Evolutionary conservation across 1,140 invertebrate species (phyloP).

Genomic region (Sinella curviseta): DNA sequence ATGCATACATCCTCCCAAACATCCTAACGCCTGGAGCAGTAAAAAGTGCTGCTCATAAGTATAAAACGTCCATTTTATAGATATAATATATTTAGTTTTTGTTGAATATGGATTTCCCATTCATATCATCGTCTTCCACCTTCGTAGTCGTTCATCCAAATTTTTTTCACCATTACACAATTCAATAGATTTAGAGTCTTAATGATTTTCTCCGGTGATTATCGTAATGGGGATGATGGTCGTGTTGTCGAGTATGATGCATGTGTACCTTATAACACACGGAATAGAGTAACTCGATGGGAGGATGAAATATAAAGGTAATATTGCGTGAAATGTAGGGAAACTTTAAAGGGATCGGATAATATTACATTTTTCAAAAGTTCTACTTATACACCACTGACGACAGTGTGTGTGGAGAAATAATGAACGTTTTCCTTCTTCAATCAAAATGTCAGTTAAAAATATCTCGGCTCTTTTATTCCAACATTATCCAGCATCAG

Average conservation of each 20-base stretch:
- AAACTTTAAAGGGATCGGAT: not conserved
- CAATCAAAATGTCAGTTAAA: conserved; percentile 4
- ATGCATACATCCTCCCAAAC: no score
- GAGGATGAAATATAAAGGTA: not conserved
- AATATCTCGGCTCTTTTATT: no score
- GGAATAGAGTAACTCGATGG: not conserved
- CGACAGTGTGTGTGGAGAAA: not conserved
- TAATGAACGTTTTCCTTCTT: conserved; percentile 14
- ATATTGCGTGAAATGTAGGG: no score
- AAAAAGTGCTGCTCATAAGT: not conserved
- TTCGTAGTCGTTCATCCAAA: not conserved
- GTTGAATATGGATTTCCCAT: not conserved
- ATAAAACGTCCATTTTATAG: not conserved
- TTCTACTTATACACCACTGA: not conserved
- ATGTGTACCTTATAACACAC: not conserved
- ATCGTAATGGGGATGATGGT: not conserved
- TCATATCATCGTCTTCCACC: not conserved
- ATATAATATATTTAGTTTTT: not conserved
- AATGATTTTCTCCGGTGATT: not conserved
- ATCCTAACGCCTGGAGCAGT: no score
- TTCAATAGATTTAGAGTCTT: no score
- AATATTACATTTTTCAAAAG: not conserved
- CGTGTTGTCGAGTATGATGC: not conserved
- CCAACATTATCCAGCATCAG: not conserved
- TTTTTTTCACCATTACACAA: not conserved